Conservation (phyloP, 2,113 vertebrate species). For the Leptobrachium ailaonicum region DNA sequence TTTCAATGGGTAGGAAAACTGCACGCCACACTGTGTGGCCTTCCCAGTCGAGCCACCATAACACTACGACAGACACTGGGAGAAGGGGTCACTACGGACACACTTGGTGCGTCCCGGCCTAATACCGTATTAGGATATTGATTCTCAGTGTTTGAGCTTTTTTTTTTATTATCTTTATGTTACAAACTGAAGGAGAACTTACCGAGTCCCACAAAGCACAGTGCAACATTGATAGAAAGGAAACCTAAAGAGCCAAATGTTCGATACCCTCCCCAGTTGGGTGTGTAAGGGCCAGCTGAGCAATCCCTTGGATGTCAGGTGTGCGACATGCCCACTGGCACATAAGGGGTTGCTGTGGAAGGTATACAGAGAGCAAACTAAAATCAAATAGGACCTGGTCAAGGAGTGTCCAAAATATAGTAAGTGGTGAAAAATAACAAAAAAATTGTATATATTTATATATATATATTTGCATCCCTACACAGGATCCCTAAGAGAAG, state of each 20-base stretch:
- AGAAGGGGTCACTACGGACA: no score
- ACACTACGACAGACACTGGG: no score
- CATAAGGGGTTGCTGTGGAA: conserved; percentile 18
- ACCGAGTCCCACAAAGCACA: conserved; percentile 67
- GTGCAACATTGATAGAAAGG: conserved; percentile 69
- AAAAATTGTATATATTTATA: not conserved
- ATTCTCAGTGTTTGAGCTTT: no score
- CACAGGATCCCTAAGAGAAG: not conserved
- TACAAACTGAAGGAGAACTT: conserved; percentile 68
- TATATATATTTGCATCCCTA: conserved; percentile 17
- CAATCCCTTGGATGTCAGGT: conserved; percentile 17
- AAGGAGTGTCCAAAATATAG: conserved; percentile 38
- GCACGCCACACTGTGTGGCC: no score
- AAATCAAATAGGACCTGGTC: conserved; percentile 29
- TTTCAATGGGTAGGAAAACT: no score
- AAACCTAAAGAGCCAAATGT: conserved; percentile 53
- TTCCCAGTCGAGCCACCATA: no score
- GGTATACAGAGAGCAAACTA: conserved; percentile 26
- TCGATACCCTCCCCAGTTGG: conserved; percentile 43
- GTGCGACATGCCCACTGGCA: conserved; percentile 1
- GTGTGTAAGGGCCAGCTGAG: conserved; percentile 11
- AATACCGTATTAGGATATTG: no score
- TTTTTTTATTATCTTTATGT: conserved; percentile 55
- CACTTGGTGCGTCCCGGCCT: no score
- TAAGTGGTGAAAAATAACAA: conserved; percentile 17